Evolutionary conservation across 2,797 vertebrate species (phyloP), one percentile per base, ranked within the genome.

Genomic region (Ataeniobius toweri): DNA sequence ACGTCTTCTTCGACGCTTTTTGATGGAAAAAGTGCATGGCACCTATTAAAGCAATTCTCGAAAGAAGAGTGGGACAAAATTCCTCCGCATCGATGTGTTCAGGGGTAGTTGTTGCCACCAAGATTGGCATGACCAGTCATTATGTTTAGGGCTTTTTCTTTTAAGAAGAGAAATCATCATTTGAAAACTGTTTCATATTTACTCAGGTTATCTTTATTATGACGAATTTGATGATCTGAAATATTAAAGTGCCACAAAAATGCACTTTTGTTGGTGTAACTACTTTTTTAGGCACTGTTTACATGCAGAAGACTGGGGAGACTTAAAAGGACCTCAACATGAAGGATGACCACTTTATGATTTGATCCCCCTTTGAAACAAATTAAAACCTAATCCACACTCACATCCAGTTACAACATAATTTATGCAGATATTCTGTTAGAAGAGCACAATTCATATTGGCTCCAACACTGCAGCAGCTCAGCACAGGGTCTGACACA

Each of bases 401-500:
- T 71, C 1, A 12, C 71, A 75, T 50, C 72, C 67, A 74, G 79
- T 84, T 44, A 59, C 73, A 58, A 18, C n/a, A 44, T 83, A 74
- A 83, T 81, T 79, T 59, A 82, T 80, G 79, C 83, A 73, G 31
- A 73, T 67, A 51, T 78, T 80, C 46, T 82, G 50, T 85, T 81
- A 58, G 80, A 82, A 71, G 73, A 77, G 65, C 69, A 48, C 48
- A 55, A 75, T 58, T 79, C 55, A 74, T 82, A 79, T 81, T 87
- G 83, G 80, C 74, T 83, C 1, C 73, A 70, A 78, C 75, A 8
- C 77, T 55, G 74, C 78, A 80, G 87, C 67, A n/a, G 77, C 78
- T 69, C 86, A 79, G 81, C 41, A 24, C 24, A 78, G 77, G 65
- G 75, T 72, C 83, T 88, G 87, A 88, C 91, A 92, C 93, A 93